These are phyloP conservation scores for Phymastichus coffea DNA, from an alignment of 1,140 invertebrate species.

Conservation along the genomic window DNA sequence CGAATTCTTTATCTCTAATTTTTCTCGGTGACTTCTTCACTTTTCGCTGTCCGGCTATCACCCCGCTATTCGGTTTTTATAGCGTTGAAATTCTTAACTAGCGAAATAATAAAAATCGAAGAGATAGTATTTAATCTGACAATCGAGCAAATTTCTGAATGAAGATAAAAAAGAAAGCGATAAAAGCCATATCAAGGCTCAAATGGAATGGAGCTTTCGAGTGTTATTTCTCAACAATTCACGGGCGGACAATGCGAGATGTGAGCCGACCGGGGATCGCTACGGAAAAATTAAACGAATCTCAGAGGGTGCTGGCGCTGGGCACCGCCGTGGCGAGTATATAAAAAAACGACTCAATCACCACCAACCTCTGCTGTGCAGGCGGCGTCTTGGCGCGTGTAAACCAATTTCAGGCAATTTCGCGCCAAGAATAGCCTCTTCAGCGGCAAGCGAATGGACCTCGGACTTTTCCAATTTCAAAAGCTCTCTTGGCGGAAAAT, in stretches of 20 bases:
- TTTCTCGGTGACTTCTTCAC: slow-evolving; percentile 12
- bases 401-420: slow-evolving; percentile 60
- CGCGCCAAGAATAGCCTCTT: slow-evolving; percentile 57
- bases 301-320: slow-evolving; percentile 30
- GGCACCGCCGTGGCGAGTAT: slow-evolving; percentile 14
- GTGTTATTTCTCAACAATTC: not conserved
- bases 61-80: not conserved
- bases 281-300: slow-evolving; percentile 52
- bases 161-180: no score
- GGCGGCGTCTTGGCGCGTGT: slow-evolving; percentile 37
- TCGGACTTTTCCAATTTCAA: slow-evolving; percentile 54
- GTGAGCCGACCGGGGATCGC: not conserved
- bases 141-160: no score
- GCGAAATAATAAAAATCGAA: no score
- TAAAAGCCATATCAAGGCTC: no score
- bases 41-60: slow-evolving; percentile 13
- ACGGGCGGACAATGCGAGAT: no score
- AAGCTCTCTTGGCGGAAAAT: slow-evolving; percentile 40
- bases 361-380: no score
- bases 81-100: not conserved
- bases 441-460: slow-evolving; percentile 3
- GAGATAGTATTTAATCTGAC: no score
- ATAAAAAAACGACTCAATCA: slow-evolving; percentile 24
- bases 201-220: no score
- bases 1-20: slow-evolving; percentile 23